These are phyloP conservation scores for Podarcis lilfordi DNA, from an alignment of 2,797 vertebrate species.

Conservation along the genomic window DNA sequence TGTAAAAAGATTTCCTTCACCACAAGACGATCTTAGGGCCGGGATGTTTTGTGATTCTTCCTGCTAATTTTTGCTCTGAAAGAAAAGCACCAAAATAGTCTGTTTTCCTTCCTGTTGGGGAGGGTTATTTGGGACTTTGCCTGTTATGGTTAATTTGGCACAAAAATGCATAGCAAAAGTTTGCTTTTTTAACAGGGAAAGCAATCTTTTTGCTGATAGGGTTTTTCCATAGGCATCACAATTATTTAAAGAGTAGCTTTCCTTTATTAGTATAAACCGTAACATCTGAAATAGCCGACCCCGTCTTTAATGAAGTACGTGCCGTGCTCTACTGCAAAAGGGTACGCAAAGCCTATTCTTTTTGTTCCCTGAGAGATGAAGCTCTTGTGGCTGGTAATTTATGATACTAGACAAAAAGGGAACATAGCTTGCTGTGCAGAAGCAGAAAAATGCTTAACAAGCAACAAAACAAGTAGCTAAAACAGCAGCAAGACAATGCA, in stretches of 20 bases:
- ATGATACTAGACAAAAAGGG: conserved; percentile 21
- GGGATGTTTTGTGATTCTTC: background rate
- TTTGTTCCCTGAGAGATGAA: conserved; percentile 21
- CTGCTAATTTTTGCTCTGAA: background rate
- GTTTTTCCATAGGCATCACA: background rate
- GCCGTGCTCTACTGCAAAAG: background rate
- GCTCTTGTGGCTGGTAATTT: conserved; percentile 1
- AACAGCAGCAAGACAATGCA: conserved; percentile 42
- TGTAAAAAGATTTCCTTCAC: background rate
- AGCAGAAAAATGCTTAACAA: conserved; percentile 8
- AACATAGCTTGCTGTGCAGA: conserved; percentile 20
- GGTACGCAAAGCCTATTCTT: background rate
- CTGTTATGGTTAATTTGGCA: background rate
- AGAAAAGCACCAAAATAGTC: background rate
- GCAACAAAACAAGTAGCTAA: conserved; percentile 42
- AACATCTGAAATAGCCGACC: background rate
- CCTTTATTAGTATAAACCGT: conserved; percentile 12
- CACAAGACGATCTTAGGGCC: background rate
- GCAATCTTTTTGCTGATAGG: conserved; percentile 23
- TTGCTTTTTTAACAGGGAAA: background rate
- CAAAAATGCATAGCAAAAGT: background rate
- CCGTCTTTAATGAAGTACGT: conserved; percentile 49
- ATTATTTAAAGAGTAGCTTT: background rate
- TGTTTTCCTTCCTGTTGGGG: background rate
- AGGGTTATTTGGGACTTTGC: background rate